Percentiles rank a stretch among this genome's conserved stretches.
These are phyloP conservation scores for Daboia siamensis DNA, from an alignment of 2,113 vertebrate species.

Conservation along the genomic window DNA sequence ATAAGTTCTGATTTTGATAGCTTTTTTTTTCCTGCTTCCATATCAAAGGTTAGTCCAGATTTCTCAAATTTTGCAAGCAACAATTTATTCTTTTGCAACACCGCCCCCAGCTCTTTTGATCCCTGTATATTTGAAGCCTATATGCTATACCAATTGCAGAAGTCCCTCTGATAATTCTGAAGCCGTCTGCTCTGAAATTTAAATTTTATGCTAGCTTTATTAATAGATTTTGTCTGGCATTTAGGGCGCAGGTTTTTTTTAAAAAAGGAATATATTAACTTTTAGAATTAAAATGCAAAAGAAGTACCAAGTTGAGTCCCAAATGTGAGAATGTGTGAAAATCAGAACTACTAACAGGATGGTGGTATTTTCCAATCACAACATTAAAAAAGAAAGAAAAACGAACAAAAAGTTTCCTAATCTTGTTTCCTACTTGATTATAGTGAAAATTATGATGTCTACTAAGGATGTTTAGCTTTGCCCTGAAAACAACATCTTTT, in stretches of 20 bases:
- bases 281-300: conserved; percentile 47
- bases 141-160: conserved; percentile 44
- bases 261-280: conserved; percentile 12
- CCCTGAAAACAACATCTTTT: neutral
- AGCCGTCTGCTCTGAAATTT: conserved; percentile 50
- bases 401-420: neutral
- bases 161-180: conserved; percentile 46
- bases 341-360: conserved; percentile 45
- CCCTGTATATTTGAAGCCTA: conserved; percentile 38
- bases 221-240: conserved; percentile 24
- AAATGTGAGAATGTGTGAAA: conserved; percentile 41
- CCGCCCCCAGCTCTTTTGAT: neutral
- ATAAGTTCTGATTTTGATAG: neutral
- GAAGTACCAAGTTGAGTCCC: conserved; percentile 44
- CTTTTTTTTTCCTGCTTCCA: neutral
- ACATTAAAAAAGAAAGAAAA: neutral
- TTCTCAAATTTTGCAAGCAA: neutral
- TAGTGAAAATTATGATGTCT: neutral
- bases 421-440: conserved; percentile 5
- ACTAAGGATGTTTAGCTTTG: too few species aligned
- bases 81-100: neutral
- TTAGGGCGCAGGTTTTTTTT: neutral
- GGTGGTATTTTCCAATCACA: conserved; percentile 20
- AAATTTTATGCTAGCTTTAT: conserved; percentile 27
- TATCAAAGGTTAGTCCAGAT: neutral